These are phyloP conservation scores for Illadopsis cleaveri DNA, from an alignment of 2,113 vertebrate genomes.

Conservation along the genomic window DNA sequence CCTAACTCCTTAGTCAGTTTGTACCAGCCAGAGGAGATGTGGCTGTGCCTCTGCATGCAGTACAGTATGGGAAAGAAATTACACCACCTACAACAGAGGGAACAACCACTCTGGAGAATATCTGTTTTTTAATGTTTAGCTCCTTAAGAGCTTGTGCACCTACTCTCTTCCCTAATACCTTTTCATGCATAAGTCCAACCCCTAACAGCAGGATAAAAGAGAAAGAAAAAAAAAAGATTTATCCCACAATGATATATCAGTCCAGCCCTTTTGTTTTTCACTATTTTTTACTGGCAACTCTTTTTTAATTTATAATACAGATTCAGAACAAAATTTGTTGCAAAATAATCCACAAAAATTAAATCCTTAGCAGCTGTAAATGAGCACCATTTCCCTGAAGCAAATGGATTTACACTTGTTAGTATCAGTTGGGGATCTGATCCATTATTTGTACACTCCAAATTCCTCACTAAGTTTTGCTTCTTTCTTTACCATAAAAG, in stretches of 20 bases:
- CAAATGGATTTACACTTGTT: neutral
- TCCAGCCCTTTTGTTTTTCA: neutral
- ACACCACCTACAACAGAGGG: neutral
- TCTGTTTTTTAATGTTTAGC: neutral
- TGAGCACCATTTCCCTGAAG: neutral
- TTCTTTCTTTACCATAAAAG: neutral
- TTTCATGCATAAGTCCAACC: neutral
- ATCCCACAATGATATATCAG: neutral
- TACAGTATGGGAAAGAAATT: neutral
- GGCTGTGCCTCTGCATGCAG: no score
- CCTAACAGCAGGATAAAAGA: neutral
- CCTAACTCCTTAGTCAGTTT: neutral
- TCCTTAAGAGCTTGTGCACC: neutral
- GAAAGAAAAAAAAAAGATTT: neutral
- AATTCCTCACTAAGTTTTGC: neutral
- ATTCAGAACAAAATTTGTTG: neutral
- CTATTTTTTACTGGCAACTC: neutral
- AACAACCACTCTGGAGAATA: neutral
- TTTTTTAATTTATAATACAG: neutral
- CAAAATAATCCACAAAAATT: neutral
- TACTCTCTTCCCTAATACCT: neutral
- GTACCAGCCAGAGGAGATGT: neutral
- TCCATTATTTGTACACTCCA: neutral
- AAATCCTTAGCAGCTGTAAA: neutral
- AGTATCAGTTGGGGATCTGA: neutral